phyloP scores from a whole-genome alignment of 1,140 invertebrate species.

The Pogonognathellus flavescens region DNA sequence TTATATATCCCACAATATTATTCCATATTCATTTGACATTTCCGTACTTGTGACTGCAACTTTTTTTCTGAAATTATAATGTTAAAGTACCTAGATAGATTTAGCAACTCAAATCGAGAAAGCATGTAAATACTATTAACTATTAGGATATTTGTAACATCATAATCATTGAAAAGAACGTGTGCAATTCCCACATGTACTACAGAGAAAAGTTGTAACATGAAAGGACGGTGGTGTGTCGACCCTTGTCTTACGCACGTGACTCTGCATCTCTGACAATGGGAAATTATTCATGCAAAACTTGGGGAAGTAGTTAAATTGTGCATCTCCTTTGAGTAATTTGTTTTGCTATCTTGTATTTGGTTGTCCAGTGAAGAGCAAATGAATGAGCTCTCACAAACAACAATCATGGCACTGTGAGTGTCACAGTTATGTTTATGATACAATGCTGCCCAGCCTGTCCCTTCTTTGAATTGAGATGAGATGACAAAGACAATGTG shows the following conservation, averaged over 20 bases:
- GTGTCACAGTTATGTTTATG: not conserved
- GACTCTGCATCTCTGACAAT: not conserved
- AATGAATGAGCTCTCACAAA: not conserved
- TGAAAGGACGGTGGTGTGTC: not conserved
- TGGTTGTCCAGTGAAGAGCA: not conserved
- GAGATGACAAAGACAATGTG: not conserved
- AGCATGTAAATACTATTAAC: no score
- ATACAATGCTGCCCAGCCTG: not conserved
- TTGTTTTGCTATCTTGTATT: not conserved
- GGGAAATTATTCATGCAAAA: constrained; percentile 34
- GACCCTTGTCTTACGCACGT: constrained; percentile 11
- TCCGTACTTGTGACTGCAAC: no score
- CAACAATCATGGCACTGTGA: not conserved
- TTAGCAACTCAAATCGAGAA: no score
- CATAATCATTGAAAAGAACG: no score
- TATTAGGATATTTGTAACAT: no score
- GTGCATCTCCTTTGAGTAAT: constrained; percentile 7
- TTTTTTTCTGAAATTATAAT: no score
- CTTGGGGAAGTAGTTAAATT: not conserved
- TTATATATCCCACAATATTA: no score
- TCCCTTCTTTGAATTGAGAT: not conserved
- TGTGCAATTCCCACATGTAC: no score
- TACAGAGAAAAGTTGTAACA: not conserved
- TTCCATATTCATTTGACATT: no score
- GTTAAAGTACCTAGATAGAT: no score